Evolutionary conservation across 1,140 invertebrate species (phyloP).

Genomic region (Reticulitermes speratus): DNA sequence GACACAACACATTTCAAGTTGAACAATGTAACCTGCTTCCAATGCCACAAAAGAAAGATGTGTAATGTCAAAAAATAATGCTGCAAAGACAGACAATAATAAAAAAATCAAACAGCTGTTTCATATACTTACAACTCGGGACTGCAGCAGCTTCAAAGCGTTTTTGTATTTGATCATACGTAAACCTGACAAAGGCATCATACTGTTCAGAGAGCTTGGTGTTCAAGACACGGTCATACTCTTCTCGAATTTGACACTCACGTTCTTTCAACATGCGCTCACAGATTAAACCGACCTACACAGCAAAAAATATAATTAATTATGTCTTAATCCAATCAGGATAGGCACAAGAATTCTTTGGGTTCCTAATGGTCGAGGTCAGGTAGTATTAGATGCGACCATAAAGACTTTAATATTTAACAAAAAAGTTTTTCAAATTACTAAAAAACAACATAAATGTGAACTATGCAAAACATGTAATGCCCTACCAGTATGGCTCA

Average conservation of each 20-base stretch:
- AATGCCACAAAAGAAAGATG: too few relatives aligned
- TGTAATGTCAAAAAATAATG: too few relatives aligned
- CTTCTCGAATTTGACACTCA: slow-evolving; percentile 85
- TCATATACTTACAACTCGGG: slow-evolving; percentile 63
- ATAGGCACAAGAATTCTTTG: slow-evolving; percentile 31
- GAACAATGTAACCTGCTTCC: too few relatives aligned
- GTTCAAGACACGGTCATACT: slow-evolving; percentile 90
- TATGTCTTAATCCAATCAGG: neutral
- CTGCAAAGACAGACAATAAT: too few relatives aligned
- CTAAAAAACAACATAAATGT: too few relatives aligned
- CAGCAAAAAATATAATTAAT: slow-evolving; percentile 31
- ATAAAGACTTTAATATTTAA: too few relatives aligned
- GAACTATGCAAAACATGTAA: too few relatives aligned
- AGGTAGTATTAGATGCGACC: neutral
- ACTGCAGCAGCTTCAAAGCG: slow-evolving; percentile 68
- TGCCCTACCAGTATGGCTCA: too few relatives aligned
- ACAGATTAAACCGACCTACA: slow-evolving; percentile 90
- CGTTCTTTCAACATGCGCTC: slow-evolving; percentile 92
- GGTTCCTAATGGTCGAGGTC: neutral
- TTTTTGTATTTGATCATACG: slow-evolving; percentile 93
- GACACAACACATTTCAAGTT: too few relatives aligned
- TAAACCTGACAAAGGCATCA: slow-evolving; percentile 96
- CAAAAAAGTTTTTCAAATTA: too few relatives aligned
- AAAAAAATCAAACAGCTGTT: neutral
- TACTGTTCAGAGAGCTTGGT: slow-evolving; percentile 95